These are phyloP conservation scores for Lepidochitona cinerea DNA, from an alignment of 2,888 invertebrate genomes.

Conservation along the genomic window DNA sequence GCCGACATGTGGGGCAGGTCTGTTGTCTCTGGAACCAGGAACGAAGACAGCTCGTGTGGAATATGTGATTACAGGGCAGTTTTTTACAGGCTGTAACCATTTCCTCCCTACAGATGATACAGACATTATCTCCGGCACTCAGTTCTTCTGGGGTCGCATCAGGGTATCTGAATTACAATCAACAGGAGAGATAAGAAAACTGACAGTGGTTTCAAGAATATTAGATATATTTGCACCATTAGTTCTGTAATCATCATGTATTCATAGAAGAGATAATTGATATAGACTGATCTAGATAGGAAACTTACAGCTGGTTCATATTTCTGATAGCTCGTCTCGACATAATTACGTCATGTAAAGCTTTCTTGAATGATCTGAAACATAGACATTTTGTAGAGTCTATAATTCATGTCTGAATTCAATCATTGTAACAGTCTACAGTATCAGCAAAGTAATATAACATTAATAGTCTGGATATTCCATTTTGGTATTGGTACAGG, in stretches of 20 bases:
- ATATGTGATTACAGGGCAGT: conserved; percentile 98
- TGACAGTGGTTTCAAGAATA: too few relatives aligned
- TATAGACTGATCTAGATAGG: not conserved
- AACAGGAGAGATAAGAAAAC: not conserved
- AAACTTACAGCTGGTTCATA: conserved; percentile 90
- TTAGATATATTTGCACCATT: too few relatives aligned
- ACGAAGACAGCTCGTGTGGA: conserved; percentile 96
- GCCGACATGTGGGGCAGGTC: conserved; percentile 98
- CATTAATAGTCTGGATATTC: too few relatives aligned
- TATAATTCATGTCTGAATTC: too few relatives aligned
- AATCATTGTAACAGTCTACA: too few relatives aligned
- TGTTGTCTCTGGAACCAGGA: conserved; percentile 99
- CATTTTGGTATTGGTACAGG: too few relatives aligned
- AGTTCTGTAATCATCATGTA: too few relatives aligned
- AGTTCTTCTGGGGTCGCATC: conserved; percentile 95
- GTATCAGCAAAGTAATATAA: too few relatives aligned
- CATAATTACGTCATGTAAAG: conserved; percentile 89
- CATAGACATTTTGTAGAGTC: too few relatives aligned
- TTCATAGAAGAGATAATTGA: too few relatives aligned
- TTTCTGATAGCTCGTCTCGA: conserved; percentile 96
- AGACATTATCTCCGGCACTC: conserved; percentile 91
- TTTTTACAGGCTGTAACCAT: conserved; percentile 88
- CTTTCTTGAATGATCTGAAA: conserved; percentile 94
- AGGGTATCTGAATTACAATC: conserved; percentile 81
- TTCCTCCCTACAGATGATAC: conserved; percentile 97